Evolutionary conservation across 2,113 vertebrate genomes (phyloP), one percentile per base, ranked within the genome.

Genomic region (Rostratula benghalensis): DNA sequence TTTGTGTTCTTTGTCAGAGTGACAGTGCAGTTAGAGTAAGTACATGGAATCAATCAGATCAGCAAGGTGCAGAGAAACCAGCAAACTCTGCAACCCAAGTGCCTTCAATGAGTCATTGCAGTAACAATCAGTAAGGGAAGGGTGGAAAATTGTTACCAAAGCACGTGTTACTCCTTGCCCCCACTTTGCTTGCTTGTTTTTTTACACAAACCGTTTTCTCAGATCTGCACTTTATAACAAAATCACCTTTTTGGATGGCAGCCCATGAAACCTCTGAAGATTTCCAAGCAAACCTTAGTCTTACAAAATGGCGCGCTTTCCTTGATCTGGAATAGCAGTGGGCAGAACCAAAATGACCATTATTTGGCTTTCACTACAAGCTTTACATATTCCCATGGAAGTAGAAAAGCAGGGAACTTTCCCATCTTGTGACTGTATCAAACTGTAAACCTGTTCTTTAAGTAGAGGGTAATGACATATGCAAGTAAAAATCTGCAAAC

Each of bases 121-220:
- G 54, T 3, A 25, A 24, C 43, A 54, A 23, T 25, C 0, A 0
- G 23, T 17, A 79, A 59, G 8, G 24, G 11, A 84, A 89, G n/a
- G 8, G 17, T 60, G 23, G 30, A 76, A 90, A 90, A 81, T 21
- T 4, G 16, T 39, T 63, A 35, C 17, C 88, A 70, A 67, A 90
- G n/a, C 15, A 61, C 3, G 14, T 14, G 3, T 46, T 27, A 54
- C 18, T 76, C 28, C 21, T 90, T 78, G 27, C 4, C 9, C 13
- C 23, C 65, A 21, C 31, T 46, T 41, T 60, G 7, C 56, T 71
- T 35, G 10, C 15, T 70, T 89, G 17, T 60, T 30, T 71, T 64
- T 54, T 88, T 51, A 76, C 18, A 63, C 23, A 50, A 80, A 45
- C 25, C 67, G 20, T 24, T 74, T 91, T 45, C 20, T 18, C 25